These are phyloP conservation scores for Arenaria interpres DNA, from an alignment of 2,113 vertebrate genomes.

Conservation along the genomic window DNA sequence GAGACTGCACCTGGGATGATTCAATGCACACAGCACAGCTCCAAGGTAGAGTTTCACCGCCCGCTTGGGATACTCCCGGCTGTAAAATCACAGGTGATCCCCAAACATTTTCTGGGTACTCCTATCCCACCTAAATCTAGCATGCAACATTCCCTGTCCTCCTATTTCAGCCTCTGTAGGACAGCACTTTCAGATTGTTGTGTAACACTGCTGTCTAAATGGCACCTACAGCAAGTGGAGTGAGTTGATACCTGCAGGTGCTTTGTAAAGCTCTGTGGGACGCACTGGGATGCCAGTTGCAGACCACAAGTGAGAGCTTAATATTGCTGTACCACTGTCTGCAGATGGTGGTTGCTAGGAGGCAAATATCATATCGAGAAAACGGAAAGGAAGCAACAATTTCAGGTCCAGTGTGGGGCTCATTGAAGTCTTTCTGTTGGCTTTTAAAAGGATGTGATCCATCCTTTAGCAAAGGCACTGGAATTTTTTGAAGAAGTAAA, in stretches of 20 bases:
- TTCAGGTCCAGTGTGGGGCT: background rate
- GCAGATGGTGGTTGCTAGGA: slow-evolving; percentile 26
- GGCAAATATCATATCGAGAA: background rate
- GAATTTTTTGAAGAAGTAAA: background rate
- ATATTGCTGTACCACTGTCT: background rate
- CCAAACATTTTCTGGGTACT: background rate
- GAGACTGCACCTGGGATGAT: background rate
- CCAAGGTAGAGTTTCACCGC: background rate
- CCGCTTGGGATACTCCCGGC: background rate
- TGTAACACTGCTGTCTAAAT: background rate
- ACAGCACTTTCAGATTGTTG: background rate
- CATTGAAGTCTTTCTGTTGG: background rate
- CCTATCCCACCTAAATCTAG: background rate
- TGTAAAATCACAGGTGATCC: background rate
- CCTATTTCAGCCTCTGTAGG: background rate
- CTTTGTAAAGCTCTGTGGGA: background rate
- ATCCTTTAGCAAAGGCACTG: background rate
- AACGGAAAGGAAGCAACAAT: slow-evolving; percentile 2
- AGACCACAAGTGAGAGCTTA: background rate
- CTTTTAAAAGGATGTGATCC: background rate
- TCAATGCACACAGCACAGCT: background rate
- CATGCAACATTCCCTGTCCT: background rate
- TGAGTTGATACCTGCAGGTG: background rate
- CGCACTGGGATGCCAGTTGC: background rate
- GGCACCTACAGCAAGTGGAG: background rate